Percentiles rank a stretch among this genome's conserved stretches.
phyloP scores from a whole-genome alignment of 2,113 vertebrate genomes.

The Tachysurus fulvidraco region DNA sequence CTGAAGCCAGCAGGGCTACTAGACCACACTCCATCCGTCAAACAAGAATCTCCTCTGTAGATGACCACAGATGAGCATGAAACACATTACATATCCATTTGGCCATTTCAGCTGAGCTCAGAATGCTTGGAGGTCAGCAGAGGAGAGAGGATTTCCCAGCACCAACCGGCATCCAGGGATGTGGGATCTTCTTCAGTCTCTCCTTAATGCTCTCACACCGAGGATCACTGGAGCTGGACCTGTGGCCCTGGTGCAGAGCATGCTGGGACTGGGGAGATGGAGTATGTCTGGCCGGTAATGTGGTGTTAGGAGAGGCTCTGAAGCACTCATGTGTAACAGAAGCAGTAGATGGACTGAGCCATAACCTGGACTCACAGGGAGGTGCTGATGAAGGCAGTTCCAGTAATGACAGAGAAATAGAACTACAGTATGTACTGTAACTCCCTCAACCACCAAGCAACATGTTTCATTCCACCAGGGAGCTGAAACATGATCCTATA shows the following conservation, averaged over 20 bases:
- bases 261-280: constrained; percentile 53
- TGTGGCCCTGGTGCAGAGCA: constrained; percentile 48
- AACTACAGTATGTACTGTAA: too few species aligned
- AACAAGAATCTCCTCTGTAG: constrained; percentile 2
- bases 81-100: constrained; percentile 49
- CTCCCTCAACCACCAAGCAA: not conserved
- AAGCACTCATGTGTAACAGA: constrained; percentile 35
- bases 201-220: constrained; percentile 48
- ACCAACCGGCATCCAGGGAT: not conserved
- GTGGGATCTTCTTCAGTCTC: constrained; percentile 22
- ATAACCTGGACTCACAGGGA: constrained; percentile 37
- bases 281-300: constrained; percentile 58
- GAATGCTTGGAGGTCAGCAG: constrained; percentile 35
- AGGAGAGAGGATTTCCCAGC: constrained; percentile 37
- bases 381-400: constrained; percentile 51
- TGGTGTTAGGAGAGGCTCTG: constrained; percentile 38
- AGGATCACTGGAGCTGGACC: constrained; percentile 41
- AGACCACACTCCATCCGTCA: constrained; percentile 43
- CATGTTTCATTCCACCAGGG: constrained; percentile 5
- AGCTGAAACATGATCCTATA: constrained; percentile 2
- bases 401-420: constrained; percentile 23
- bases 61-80: constrained; percentile 34
- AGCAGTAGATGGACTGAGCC: constrained; percentile 40
- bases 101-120: constrained; percentile 44
- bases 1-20: not conserved